These are phyloP conservation scores for Aradus depressus DNA, from an alignment of 2,888 invertebrate genomes.

Conservation along the genomic window DNA sequence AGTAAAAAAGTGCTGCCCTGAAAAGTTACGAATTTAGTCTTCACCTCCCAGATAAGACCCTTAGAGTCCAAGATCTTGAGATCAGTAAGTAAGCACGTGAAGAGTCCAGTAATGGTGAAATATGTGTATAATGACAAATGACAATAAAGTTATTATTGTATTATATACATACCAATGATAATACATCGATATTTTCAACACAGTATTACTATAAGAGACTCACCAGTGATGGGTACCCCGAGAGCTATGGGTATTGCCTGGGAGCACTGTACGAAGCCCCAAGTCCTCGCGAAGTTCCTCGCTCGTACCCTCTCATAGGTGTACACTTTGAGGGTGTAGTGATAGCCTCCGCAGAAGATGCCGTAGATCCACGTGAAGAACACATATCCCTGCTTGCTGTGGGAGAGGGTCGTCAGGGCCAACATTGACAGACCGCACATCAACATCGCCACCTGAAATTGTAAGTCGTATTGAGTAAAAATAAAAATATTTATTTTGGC, in stretches of 20 bases:
- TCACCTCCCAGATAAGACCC: too few relatives aligned
- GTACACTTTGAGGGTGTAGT: slow-evolving; percentile 80
- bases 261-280: slow-evolving; percentile 80
- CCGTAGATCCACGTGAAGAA: slow-evolving; percentile 74
- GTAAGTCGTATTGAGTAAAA: neutral
- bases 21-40: too few relatives aligned
- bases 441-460: slow-evolving; percentile 58
- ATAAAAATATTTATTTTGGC: slow-evolving; percentile 6
- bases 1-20: too few relatives aligned
- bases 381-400: slow-evolving; percentile 63
- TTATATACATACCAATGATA: too few relatives aligned
- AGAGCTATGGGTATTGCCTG: slow-evolving; percentile 76
- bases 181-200: too few relatives aligned
- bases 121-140: too few relatives aligned
- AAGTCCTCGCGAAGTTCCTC: slow-evolving; percentile 73
- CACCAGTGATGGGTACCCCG: slow-evolving; percentile 73
- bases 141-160: too few relatives aligned
- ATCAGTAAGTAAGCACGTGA: too few relatives aligned
- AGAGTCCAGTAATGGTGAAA: too few relatives aligned
- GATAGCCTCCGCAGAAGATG: slow-evolving; percentile 79
- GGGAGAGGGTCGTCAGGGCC: slow-evolving; percentile 64
- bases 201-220: slow-evolving; percentile 17
- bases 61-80: too few relatives aligned
- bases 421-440: slow-evolving; percentile 66
- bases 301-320: slow-evolving; percentile 77